These are phyloP conservation scores for Microchrysa polita DNA, from an alignment of 2,888 invertebrate genomes.

Conservation along the genomic window DNA sequence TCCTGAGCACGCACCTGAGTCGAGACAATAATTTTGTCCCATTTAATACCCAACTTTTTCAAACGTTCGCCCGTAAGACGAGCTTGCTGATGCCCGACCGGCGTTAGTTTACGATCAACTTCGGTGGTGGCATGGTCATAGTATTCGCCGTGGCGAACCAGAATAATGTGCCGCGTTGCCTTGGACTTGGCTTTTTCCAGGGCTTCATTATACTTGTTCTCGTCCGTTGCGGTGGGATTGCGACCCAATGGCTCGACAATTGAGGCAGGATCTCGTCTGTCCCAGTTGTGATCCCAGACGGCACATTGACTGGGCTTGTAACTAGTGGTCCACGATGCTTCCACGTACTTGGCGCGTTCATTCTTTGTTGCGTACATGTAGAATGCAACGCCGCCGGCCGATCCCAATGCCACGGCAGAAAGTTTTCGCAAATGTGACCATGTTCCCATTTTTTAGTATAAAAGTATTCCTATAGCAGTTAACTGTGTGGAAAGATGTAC, in stretches of 20 bases:
- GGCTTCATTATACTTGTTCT: constrained; percentile 75
- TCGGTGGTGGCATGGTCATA: constrained; percentile 77
- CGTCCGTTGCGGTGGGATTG: constrained; percentile 66
- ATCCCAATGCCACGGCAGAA: constrained; percentile 68
- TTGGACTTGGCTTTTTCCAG: constrained; percentile 71
- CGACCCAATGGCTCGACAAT: constrained; percentile 70
- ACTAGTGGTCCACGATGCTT: constrained; percentile 77
- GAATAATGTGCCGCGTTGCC: constrained; percentile 77
- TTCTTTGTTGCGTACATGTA: constrained; percentile 68
- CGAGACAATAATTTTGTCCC: constrained; percentile 82
- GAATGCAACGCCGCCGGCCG: constrained; percentile 72
- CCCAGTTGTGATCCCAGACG: constrained; percentile 91
- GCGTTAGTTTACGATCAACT: constrained; percentile 78
- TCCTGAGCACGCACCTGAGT: constrained; percentile 95
- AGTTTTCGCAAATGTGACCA: constrained; percentile 55
- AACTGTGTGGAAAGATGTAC: background rate
- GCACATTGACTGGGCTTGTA: constrained; percentile 60
- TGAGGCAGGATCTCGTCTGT: constrained; percentile 81
- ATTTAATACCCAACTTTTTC: constrained; percentile 79
- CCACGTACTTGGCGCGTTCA: constrained; percentile 63
- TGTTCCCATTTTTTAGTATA: constrained; percentile 51
- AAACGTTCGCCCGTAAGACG: constrained; percentile 84
- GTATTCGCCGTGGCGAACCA: constrained; percentile 97
- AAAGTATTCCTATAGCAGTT: background rate
- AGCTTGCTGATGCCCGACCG: constrained; percentile 86